phyloP scores from a whole-genome alignment of 2,888 invertebrate species.

The Drosophila lutescens region DNA sequence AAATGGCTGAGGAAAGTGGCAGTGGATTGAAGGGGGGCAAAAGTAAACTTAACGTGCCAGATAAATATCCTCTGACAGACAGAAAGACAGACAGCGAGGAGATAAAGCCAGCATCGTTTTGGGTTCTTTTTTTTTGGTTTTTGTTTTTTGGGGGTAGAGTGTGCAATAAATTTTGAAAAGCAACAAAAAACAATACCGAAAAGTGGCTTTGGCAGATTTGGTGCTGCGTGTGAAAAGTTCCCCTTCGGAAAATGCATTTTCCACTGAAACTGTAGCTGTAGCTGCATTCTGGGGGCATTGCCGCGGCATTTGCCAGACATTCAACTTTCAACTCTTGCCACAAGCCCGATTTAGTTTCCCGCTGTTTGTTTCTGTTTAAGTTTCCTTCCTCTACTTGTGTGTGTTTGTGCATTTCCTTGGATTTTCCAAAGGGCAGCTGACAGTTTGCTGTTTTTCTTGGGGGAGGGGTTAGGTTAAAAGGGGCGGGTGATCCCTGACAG shows the following conservation, averaged over 20 bases:
- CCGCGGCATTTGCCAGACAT: constrained; percentile 80
- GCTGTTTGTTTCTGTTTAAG: constrained; percentile 37
- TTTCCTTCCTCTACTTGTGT: constrained; percentile 19
- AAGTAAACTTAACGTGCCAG: constrained; percentile 80
- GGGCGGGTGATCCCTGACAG: constrained; percentile 29
- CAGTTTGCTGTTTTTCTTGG: constrained; percentile 44
- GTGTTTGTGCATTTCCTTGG: constrained; percentile 17
- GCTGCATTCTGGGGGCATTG: constrained; percentile 71
- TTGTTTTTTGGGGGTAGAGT: constrained; percentile 45
- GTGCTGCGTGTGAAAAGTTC: constrained; percentile 72
- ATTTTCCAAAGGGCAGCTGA: constrained; percentile 45
- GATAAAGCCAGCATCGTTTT: constrained; percentile 51
- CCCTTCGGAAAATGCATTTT: constrained; percentile 40
- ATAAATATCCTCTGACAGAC: constrained; percentile 79
- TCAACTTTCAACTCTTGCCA: constrained; percentile 82
- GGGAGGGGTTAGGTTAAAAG: not conserved
- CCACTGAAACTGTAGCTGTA: constrained; percentile 11
- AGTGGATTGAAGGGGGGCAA: constrained; percentile 26
- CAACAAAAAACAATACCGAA: constrained; percentile 73
- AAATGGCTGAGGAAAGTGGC: constrained; percentile 4
- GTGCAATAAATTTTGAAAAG: constrained; percentile 72
- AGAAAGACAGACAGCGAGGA: constrained; percentile 26
- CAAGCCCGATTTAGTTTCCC: constrained; percentile 24
- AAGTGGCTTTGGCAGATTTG: constrained; percentile 53
- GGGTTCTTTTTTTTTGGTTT: constrained; percentile 44